Evolutionary conservation across 1,140 invertebrate species (phyloP).

Genomic region (Drosophila pseudoananassae): DNA sequence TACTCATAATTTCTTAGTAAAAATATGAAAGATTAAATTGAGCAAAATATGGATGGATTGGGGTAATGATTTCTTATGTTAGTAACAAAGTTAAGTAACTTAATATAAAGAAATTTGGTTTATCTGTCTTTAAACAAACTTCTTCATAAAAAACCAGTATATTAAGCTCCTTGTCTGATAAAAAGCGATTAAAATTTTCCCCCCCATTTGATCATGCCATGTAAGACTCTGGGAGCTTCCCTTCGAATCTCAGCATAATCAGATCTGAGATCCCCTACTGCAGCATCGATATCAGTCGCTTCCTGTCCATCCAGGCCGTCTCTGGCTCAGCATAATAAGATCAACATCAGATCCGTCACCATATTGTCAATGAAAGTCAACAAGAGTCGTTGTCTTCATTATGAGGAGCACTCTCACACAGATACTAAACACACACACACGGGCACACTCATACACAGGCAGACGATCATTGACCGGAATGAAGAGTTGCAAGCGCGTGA

Average conservation of each 20-base stretch:
- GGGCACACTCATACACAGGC: neutral
- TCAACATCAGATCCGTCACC: conserved; percentile 54
- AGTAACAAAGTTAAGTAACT: too few relatives aligned
- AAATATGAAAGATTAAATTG: too few relatives aligned
- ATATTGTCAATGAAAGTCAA: conserved; percentile 70
- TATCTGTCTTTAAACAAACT: too few relatives aligned
- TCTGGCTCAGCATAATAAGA: conserved; percentile 50
- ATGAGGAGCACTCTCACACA: conserved; percentile 40
- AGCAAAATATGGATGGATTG: too few relatives aligned
- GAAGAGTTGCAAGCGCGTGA: conserved; percentile 55
- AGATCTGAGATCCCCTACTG: conserved; percentile 12
- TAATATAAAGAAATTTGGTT: too few relatives aligned
- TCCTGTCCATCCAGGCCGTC: conserved; percentile 30
- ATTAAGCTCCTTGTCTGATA: conserved; percentile 9
- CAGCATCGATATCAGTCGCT: conserved; percentile 34
- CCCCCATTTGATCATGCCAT: conserved; percentile 31
- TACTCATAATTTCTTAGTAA: too few relatives aligned
- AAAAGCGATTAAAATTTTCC: conserved; percentile 7
- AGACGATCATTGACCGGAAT: conserved; percentile 72
- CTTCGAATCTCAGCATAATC: conserved; percentile 29
- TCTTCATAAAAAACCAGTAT: neutral
- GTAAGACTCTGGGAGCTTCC: conserved; percentile 8
- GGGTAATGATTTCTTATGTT: too few relatives aligned
- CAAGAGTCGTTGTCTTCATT: conserved; percentile 76
- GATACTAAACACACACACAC: conserved; percentile 26